Evolutionary conservation across 2,797 vertebrate species (phyloP).

Genomic region (Toxotes lorentzi): DNA sequence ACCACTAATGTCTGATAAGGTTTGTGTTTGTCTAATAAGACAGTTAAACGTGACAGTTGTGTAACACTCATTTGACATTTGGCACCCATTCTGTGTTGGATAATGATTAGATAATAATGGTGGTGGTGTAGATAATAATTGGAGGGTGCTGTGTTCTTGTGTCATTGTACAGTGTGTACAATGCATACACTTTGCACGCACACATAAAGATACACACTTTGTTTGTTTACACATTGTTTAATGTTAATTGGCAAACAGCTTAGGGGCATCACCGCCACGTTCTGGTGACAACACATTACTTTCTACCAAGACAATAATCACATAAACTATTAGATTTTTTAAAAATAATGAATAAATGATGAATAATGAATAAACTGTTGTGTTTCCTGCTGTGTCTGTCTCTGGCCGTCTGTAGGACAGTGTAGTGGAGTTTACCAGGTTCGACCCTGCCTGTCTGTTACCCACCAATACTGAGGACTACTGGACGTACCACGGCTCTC

Average conservation of each 20-base stretch:
- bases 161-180: too few species aligned
- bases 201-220: too few species aligned
- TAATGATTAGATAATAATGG: not conserved
- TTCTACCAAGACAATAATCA: too few species aligned
- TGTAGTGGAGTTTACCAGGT: slow-evolving; percentile 87
- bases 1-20: not conserved
- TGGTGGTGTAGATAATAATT: slow-evolving; percentile 6
- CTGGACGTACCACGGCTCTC: slow-evolving; percentile 94
- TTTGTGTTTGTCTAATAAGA: not conserved
- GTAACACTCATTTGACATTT: not conserved
- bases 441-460: slow-evolving; percentile 90
- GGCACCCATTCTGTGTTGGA: not conserved
- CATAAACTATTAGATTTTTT: too few species aligned
- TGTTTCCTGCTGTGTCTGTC: not conserved
- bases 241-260: too few species aligned
- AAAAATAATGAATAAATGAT: too few species aligned
- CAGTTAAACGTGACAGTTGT: not conserved
- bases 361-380: not conserved
- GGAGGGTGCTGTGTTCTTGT: not conserved
- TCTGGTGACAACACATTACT: too few species aligned
- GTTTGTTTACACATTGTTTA: too few species aligned
- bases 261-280: too few species aligned
- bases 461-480: slow-evolving; percentile 90
- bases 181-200: too few species aligned
- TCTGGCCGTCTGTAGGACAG: slow-evolving; percentile 80